Conservation (phyloP, 2,797 vertebrate species). For the Leucoraja ocellata region DNA sequence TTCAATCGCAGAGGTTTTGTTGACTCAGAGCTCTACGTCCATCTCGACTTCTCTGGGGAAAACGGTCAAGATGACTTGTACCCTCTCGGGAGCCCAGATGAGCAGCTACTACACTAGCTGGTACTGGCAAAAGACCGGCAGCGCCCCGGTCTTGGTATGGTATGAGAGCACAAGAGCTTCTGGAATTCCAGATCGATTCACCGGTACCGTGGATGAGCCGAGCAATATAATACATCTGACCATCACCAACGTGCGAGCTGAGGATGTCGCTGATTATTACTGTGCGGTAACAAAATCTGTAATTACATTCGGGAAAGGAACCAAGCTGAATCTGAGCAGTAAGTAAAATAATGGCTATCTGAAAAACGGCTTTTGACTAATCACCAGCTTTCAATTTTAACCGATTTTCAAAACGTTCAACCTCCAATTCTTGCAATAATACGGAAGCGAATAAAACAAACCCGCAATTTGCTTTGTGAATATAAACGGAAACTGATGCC, state of each 20-base stretch:
- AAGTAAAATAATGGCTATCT: not conserved
- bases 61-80: not conserved
- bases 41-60: not conserved
- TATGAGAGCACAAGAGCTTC: not conserved
- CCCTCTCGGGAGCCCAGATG: not conserved
- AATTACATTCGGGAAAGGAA: not conserved
- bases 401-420: not conserved
- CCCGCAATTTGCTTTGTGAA: not conserved
- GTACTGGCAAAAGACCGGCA: not conserved
- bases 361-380: too few relatives aligned
- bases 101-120: not conserved
- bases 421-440: too few relatives aligned
- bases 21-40: not conserved
- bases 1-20: not conserved
- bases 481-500: not conserved
- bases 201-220: not conserved
- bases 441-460: too few relatives aligned
- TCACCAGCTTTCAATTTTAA: too few relatives aligned
- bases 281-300: fast-evolving
- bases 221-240: not conserved
- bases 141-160: not conserved
- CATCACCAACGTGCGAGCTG: not conserved
- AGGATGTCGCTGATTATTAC: not conserved
- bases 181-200: not conserved
- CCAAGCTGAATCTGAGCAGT: not conserved